Conservation (phyloP, 2,888 invertebrate species). For the Drosophila pseudotalamancana region DNA sequence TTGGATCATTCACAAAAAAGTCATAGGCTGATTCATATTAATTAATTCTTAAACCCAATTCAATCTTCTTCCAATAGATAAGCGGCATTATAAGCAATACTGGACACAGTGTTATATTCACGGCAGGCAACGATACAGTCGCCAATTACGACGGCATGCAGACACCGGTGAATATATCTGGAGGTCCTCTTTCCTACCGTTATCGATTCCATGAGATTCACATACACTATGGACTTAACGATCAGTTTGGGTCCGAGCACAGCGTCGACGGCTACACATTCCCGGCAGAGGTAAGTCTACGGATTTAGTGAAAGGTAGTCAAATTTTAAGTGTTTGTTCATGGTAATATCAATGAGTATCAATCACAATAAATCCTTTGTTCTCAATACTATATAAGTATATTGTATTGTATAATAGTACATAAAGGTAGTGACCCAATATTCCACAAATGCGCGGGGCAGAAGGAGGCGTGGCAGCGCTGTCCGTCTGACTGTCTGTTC, state of each 20-base stretch:
- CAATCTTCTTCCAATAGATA: slow-evolving; percentile 87
- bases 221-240: slow-evolving; percentile 95
- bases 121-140: slow-evolving; percentile 92
- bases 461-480: no score
- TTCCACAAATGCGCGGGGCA: no score
- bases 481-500: no score
- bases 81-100: slow-evolving; percentile 96
- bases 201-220: slow-evolving; percentile 98
- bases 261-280: slow-evolving; percentile 97
- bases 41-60: not conserved
- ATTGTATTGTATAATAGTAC: no score
- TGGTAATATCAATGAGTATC: no score
- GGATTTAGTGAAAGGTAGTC: no score
- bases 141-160: slow-evolving; percentile 85
- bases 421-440: no score
- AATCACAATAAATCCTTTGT: no score
- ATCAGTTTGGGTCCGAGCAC: slow-evolving; percentile 98
- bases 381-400: no score
- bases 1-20: no score
- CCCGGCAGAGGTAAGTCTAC: slow-evolving; percentile 95
- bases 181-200: slow-evolving; percentile 97
- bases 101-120: slow-evolving; percentile 97
- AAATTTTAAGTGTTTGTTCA: no score
- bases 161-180: slow-evolving; percentile 93
- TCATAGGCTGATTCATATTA: no score